phyloP scores from a whole-genome alignment of 2,888 invertebrate species.

The Sphecodes monilicornis region DNA sequence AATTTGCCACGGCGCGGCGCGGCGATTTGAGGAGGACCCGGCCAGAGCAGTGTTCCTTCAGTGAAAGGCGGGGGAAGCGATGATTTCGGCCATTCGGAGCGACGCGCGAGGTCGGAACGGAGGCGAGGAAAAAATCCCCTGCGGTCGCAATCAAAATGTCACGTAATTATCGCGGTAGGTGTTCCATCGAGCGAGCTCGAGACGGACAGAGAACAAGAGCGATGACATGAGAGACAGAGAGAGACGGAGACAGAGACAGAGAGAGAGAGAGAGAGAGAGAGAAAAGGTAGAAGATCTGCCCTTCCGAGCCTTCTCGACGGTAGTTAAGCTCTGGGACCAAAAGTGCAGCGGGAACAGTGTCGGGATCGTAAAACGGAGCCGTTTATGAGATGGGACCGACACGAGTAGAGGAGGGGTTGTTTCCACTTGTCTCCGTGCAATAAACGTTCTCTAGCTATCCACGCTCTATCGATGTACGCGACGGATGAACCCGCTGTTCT shows the following conservation, averaged over 20 bases:
- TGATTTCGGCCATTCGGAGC: constrained; percentile 6
- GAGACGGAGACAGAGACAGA: not conserved
- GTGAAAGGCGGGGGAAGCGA: not conserved
- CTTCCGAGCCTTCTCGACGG: constrained; percentile 16
- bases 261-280: not conserved
- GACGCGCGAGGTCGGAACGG: constrained; percentile 62
- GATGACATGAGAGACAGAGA: not conserved
- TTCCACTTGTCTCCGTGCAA: constrained; percentile 57
- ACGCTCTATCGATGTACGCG: constrained; percentile 12
- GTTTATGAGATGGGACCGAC: constrained; percentile 75
- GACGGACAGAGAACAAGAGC: not conserved
- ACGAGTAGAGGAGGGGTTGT: constrained; percentile 65
- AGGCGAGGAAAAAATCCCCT: constrained; percentile 74
- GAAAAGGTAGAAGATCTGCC: not conserved
- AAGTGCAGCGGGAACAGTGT: constrained; percentile 67
- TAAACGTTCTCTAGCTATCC: constrained; percentile 64
- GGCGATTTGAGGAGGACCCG: not conserved
- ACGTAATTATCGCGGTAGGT: constrained; percentile 81
- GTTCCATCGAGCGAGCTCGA: constrained; percentile 66
- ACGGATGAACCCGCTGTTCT: constrained; percentile 41
- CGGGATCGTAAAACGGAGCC: constrained; percentile 77
- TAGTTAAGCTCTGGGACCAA: constrained; percentile 54
- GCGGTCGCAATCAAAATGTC: constrained; percentile 80
- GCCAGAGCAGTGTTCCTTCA: not conserved
- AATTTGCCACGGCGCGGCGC: constrained; percentile 15